Evolutionary conservation across 2,113 vertebrate genomes (phyloP).

Genomic region (Mugil cephalus): DNA sequence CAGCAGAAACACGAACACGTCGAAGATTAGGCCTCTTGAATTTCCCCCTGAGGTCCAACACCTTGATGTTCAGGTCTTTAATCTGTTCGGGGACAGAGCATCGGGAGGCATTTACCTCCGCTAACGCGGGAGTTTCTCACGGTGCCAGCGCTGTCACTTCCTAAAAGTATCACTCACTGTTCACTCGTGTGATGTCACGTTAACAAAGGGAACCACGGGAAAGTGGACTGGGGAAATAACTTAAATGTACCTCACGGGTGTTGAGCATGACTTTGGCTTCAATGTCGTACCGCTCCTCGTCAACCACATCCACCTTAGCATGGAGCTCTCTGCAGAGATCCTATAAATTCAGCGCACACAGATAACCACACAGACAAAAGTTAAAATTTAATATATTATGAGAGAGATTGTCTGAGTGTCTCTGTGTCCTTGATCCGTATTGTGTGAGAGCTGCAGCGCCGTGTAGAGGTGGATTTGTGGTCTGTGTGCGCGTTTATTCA

Average conservation of each 20-base stretch:
- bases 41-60: slow-evolving; percentile 93
- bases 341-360: slow-evolving; percentile 65
- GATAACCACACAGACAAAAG: not conserved
- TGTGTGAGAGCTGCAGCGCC: not conserved
- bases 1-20: slow-evolving; percentile 91
- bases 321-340: slow-evolving; percentile 93
- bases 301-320: slow-evolving; percentile 90
- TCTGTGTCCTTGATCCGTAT: not conserved
- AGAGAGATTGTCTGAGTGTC: not conserved
- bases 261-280: slow-evolving; percentile 94
- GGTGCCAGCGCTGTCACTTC: not conserved
- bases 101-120: not conserved
- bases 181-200: no score
- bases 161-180: not conserved
- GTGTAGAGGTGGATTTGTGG: no score
- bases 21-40: slow-evolving; percentile 92
- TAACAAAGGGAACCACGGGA: no score
- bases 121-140: not conserved
- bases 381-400: not conserved
- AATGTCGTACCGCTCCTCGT: slow-evolving; percentile 94
- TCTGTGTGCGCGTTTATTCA: no score
- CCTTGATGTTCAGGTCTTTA: slow-evolving; percentile 94
- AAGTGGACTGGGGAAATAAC: not conserved
- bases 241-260: slow-evolving; percentile 90
- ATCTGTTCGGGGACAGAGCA: slow-evolving; percentile 79